phyloP scores from a whole-genome alignment of 2,797 vertebrate species.

The Lepidocolaptes lacrymiger region DNA sequence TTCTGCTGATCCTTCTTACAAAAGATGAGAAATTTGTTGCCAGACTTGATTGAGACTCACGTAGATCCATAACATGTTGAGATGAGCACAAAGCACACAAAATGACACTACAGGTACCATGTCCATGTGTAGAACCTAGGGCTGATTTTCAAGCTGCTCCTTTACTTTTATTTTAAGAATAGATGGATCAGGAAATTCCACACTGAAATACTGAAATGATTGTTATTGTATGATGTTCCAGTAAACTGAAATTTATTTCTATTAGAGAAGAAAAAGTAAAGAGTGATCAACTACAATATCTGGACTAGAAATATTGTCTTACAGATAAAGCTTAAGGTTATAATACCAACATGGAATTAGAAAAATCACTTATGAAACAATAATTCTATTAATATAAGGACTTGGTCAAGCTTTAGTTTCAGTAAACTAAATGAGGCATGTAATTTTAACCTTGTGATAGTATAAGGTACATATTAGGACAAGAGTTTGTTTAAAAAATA shows the following conservation, averaged over 20 bases:
- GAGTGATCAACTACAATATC: background rate
- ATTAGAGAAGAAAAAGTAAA: conserved; percentile 35
- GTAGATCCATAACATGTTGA: fast-evolving
- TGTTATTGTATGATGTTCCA: background rate
- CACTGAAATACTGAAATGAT: background rate
- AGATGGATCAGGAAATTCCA: conserved; percentile 24
- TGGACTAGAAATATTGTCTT: background rate
- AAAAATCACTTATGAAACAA: background rate
- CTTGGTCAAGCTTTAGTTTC: background rate
- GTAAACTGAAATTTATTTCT: conserved; percentile 49
- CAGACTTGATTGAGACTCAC: background rate
- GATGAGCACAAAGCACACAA: background rate
- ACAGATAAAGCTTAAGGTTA: conserved; percentile 8
- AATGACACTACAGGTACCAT: fast-evolving
- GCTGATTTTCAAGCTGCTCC: conserved; percentile 28
- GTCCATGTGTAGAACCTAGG: background rate
- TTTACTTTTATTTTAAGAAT: conserved; percentile 49
- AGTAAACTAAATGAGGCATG: background rate
- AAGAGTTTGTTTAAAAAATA: background rate
- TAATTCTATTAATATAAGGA: background rate
- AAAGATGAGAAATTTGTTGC: background rate
- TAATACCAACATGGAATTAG: background rate
- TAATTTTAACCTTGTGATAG: background rate
- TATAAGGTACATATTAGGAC: background rate
- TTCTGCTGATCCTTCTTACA: background rate